A percentile compares a stretch with the other conserved stretches of the same genome.
Evolutionary conservation across 2,888 invertebrate genomes (phyloP).

Genomic region (Scaptomyza parva): DNA sequence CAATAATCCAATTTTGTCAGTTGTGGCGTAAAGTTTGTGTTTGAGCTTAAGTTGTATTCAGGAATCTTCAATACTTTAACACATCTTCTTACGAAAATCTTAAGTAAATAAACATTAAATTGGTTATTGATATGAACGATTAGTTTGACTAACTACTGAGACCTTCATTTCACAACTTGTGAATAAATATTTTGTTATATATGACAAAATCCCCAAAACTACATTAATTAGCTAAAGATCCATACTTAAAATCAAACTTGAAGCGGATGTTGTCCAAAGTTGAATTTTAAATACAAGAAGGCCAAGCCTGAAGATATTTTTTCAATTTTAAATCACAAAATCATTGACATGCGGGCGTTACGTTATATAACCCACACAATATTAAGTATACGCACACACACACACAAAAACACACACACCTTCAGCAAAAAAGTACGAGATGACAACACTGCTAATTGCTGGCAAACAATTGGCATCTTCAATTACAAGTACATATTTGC

Average conservation of each 20-base stretch:
- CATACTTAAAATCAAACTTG: conserved; percentile 15
- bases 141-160: neutral
- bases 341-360: conserved; percentile 45
- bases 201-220: too few species aligned
- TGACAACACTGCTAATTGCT: conserved; percentile 59
- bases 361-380: conserved; percentile 36
- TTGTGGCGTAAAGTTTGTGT: neutral
- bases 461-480: conserved; percentile 72
- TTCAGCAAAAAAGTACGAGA: too few species aligned
- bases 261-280: conserved; percentile 58
- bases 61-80: too few species aligned
- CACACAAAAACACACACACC: neutral
- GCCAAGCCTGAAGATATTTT: conserved; percentile 40
- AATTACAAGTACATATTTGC: conserved; percentile 73
- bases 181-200: conserved; percentile 26
- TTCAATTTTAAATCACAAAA: conserved; percentile 36
- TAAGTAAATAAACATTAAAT: neutral
- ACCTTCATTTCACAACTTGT: conserved; percentile 1
- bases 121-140: neutral
- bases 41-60: too few species aligned
- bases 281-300: conserved; percentile 19
- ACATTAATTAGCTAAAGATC: conserved; percentile 12
- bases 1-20: conserved; percentile 69
- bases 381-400: conserved; percentile 17
- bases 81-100: too few species aligned